Conservation (phyloP, 2,797 vertebrate species). For the Huso huso region DNA sequence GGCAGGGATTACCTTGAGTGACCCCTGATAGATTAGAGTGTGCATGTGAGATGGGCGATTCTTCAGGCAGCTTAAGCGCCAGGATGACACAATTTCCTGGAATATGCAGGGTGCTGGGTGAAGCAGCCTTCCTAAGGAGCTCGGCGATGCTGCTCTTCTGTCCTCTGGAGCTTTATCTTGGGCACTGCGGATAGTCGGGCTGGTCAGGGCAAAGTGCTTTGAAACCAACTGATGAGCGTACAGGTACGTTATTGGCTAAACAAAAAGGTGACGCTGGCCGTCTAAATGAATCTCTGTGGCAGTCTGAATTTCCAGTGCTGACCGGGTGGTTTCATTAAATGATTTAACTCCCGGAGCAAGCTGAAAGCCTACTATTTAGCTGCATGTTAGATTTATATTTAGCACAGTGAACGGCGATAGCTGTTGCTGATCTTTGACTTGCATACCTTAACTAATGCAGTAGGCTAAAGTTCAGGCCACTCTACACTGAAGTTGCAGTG, state of each 20-base stretch:
- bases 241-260: constrained; percentile 59
- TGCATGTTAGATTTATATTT: constrained; percentile 10
- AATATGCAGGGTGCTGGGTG: constrained; percentile 67
- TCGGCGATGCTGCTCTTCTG: constrained; percentile 51
- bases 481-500: background rate
- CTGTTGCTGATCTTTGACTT: background rate
- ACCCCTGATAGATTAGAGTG: constrained; percentile 70
- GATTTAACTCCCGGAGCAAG: background rate
- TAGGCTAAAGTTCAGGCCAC: constrained; percentile 5
- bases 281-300: constrained; percentile 1
- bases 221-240: constrained; percentile 62
- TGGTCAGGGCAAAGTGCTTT: constrained; percentile 40
- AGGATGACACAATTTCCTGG: constrained; percentile 77
- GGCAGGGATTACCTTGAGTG: constrained; percentile 72
- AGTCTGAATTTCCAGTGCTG: background rate
- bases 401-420: background rate
- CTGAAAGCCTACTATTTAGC: background rate
- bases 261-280: too few relatives aligned
- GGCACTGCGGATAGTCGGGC: constrained; percentile 45
- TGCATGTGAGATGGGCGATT: constrained; percentile 68
- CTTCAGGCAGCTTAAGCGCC: constrained; percentile 73
- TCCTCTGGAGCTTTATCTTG: constrained; percentile 37
- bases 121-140: constrained; percentile 61
- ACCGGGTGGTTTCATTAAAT: background rate
- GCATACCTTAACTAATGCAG: constrained; percentile 7